Conservation (phyloP, 2,797 vertebrate genomes). For the Sparidentex hasta region DNA sequence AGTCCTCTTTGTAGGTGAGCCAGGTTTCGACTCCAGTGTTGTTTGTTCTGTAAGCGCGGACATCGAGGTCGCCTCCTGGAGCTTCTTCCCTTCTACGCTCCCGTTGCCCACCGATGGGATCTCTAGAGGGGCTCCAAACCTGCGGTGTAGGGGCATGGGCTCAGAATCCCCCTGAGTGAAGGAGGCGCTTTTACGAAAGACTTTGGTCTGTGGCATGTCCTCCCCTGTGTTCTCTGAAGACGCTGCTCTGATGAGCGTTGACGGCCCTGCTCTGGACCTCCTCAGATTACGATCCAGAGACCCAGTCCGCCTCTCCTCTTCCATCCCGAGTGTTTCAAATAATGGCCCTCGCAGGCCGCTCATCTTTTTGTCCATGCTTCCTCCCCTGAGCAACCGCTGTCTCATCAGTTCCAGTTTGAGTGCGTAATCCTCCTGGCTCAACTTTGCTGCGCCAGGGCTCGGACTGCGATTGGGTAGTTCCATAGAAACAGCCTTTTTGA, state of each 20-base stretch:
- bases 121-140: constrained; percentile 93
- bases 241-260: constrained; percentile 86
- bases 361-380: constrained; percentile 90
- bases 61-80: constrained; percentile 91
- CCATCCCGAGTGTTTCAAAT: constrained; percentile 92
- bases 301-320: constrained; percentile 82
- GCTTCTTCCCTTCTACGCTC: constrained; percentile 78
- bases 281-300: constrained; percentile 83
- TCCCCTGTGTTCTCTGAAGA: constrained; percentile 88
- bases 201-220: constrained; percentile 84
- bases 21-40: constrained; percentile 64
- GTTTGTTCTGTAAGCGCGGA: constrained; percentile 88
- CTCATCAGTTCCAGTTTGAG: constrained; percentile 95
- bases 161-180: constrained; percentile 93
- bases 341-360: constrained; percentile 95
- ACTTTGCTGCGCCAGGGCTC: constrained; percentile 87
- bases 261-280: constrained; percentile 75
- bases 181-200: constrained; percentile 92
- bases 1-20: constrained; percentile 52
- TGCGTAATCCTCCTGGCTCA: constrained; percentile 92
- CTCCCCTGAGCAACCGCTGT: constrained; percentile 91
- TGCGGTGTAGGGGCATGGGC: constrained; percentile 90
- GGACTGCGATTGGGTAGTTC: constrained; percentile 87
- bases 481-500: constrained; percentile 91
- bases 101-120: constrained; percentile 86